These are phyloP conservation scores for Otis tarda DNA, from an alignment of 2,113 vertebrate genomes.

Conservation along the genomic window DNA sequence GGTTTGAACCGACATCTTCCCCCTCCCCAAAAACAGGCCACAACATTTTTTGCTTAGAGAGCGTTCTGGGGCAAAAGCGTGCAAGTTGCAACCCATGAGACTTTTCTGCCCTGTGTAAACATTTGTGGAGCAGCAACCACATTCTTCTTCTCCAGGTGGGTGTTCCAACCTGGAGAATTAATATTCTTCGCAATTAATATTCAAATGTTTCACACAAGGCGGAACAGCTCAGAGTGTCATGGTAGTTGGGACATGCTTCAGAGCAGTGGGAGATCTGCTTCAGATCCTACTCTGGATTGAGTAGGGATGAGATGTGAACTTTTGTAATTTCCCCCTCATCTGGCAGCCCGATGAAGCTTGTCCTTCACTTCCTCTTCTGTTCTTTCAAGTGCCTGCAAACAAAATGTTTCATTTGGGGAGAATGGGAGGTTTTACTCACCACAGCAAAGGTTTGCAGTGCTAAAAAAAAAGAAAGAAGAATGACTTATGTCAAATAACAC, in stretches of 20 bases:
- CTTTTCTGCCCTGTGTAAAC: conserved; percentile 29
- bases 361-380: conserved; percentile 33
- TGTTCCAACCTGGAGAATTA: too few relatives aligned
- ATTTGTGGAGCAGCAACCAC: conserved; percentile 19
- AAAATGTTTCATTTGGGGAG: conserved; percentile 8
- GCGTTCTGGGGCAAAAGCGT: background rate
- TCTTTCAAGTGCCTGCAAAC: conserved; percentile 54
- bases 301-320: conserved; percentile 51
- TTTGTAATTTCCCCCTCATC: conserved; percentile 59
- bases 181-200: background rate
- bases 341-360: conserved; percentile 44
- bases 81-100: conserved; percentile 11
- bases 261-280: conserved; percentile 26
- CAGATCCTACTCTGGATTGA: background rate
- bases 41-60: background rate
- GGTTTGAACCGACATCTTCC: background rate
- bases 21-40: background rate
- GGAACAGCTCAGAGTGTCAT: conserved; percentile 13
- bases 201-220: conserved; percentile 21
- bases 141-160: conserved; percentile 42
- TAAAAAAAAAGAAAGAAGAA: background rate
- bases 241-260: conserved; percentile 14
- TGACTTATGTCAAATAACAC: background rate
- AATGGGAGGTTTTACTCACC: background rate
- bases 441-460: conserved; percentile 1